phyloP scores from a whole-genome alignment of 2,888 invertebrate genomes.

The Orthosia cruda region DNA sequence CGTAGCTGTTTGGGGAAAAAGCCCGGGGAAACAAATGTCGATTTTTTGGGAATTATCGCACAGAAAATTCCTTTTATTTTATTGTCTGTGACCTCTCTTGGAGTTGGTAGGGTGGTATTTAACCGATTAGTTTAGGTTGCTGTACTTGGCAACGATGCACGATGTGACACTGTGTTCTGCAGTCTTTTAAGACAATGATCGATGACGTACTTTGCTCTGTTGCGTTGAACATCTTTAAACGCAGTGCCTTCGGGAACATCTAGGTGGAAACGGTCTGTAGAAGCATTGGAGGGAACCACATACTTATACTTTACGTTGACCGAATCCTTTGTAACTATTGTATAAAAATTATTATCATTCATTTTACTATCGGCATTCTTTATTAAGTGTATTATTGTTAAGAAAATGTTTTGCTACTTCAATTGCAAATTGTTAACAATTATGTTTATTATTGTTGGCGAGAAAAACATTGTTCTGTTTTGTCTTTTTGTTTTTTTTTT shows the following conservation, averaged over 20 bases:
- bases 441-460: conserved; percentile 79
- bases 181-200: conserved; percentile 52
- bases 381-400: conserved; percentile 82
- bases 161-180: conserved; percentile 57
- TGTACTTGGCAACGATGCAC: conserved; percentile 43
- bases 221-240: conserved; percentile 59
- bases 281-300: conserved; percentile 54
- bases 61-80: conserved; percentile 64
- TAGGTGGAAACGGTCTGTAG: conserved; percentile 64
- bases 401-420: conserved; percentile 78
- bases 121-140: conserved; percentile 60
- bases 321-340: conserved; percentile 70
- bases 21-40: conserved; percentile 53
- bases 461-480: conserved; percentile 85
- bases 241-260: conserved; percentile 67
- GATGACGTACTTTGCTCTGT: conserved; percentile 50
- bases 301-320: conserved; percentile 67
- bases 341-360: conserved; percentile 74
- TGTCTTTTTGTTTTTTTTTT: conserved; percentile 84
- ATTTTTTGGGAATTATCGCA: conserved; percentile 74
- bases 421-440: conserved; percentile 81
- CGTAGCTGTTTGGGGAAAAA: conserved; percentile 43
- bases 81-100: conserved; percentile 75
- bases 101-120: conserved; percentile 67
- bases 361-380: conserved; percentile 77